phyloP scores from a whole-genome alignment of 2,797 vertebrate species.

The Gobionotothen gibberifrons region DNA sequence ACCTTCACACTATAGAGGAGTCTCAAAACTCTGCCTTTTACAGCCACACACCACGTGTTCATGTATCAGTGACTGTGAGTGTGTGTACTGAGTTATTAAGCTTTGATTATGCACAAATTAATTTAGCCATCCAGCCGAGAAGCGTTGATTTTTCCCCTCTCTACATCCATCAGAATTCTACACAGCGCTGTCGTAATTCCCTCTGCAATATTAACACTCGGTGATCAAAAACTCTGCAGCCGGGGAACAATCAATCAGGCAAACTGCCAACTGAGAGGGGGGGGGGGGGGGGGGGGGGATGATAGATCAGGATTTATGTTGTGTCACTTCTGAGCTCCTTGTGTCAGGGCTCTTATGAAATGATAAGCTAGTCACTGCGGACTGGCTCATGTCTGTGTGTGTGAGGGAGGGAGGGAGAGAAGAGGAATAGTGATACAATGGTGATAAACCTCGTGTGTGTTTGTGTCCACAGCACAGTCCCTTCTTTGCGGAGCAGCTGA shows the following conservation, averaged over 20 bases:
- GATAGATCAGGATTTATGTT: slow-evolving; percentile 73
- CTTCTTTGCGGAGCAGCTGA: slow-evolving; percentile 97
- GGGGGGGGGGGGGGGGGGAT: slow-evolving; percentile 57
- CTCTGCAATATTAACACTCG: slow-evolving; percentile 62
- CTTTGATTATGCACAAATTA: slow-evolving; percentile 71
- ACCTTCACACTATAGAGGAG: background rate
- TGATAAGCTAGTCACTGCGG: slow-evolving; percentile 49
- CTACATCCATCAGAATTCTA: slow-evolving; percentile 58
- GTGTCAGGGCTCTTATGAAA: slow-evolving; percentile 52
- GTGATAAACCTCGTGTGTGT: too few relatives aligned
- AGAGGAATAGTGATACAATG: too few relatives aligned
- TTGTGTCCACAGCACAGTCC: slow-evolving; percentile 91
- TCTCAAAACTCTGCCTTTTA: background rate
- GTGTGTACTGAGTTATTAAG: slow-evolving; percentile 29
- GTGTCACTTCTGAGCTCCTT: slow-evolving; percentile 66
- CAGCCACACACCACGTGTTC: background rate
- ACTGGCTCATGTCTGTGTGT: slow-evolving; percentile 31
- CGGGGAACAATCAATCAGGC: slow-evolving; percentile 68
- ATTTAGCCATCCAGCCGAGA: slow-evolving; percentile 57
- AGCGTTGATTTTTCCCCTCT: slow-evolving; percentile 57
- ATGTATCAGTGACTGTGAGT: slow-evolving; percentile 1
- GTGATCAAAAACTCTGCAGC: slow-evolving; percentile 66
- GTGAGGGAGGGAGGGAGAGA: background rate
- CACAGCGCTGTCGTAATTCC: slow-evolving; percentile 54
- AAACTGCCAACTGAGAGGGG: slow-evolving; percentile 44